These are phyloP conservation scores for Hydroisotoma schaefferi DNA, from an alignment of 2,888 invertebrate genomes.

Conservation along the genomic window DNA sequence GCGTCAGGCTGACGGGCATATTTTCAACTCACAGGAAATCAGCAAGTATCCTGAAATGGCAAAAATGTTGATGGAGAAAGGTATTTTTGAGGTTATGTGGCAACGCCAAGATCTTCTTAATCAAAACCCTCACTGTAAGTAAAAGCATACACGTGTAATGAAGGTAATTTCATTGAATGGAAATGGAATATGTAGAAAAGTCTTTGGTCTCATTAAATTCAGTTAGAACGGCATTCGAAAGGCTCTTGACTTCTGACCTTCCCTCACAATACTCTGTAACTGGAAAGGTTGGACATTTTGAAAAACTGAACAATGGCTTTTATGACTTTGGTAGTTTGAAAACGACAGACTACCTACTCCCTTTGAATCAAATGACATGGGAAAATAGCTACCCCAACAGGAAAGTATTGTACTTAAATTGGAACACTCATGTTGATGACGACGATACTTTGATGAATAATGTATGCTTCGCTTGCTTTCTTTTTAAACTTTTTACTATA, in stretches of 20 bases:
- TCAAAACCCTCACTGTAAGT: constrained; percentile 35
- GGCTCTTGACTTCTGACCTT: constrained; percentile 60
- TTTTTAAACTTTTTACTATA: background rate
- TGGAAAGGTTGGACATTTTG: constrained; percentile 61
- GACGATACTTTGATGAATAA: constrained; percentile 19
- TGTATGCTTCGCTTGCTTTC: too few species aligned
- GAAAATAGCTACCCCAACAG: constrained; percentile 10
- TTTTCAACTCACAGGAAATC: constrained; percentile 20
- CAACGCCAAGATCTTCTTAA: constrained; percentile 37
- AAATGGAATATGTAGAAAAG: too few species aligned
- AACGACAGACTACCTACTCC: constrained; percentile 6
- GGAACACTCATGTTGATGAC: background rate
- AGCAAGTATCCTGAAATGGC: constrained; percentile 32
- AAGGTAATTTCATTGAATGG: constrained; percentile 1
- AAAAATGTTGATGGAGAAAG: constrained; percentile 32
- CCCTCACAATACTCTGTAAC: constrained; percentile 64
- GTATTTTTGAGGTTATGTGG: constrained; percentile 40
- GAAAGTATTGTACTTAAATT: constrained; percentile 26
- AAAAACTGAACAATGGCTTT: constrained; percentile 56
- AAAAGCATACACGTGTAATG: background rate
- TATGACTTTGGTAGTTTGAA: constrained; percentile 3
- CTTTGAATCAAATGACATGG: constrained; percentile 23
- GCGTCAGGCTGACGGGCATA: too few species aligned
- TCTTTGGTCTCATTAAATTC: background rate
- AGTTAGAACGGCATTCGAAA: constrained; percentile 57